A percentile compares a stretch with the other conserved stretches of the same genome.
phyloP scores from a whole-genome alignment of 2,888 invertebrate species.

The Petrolisthes cinctipes region DNA sequence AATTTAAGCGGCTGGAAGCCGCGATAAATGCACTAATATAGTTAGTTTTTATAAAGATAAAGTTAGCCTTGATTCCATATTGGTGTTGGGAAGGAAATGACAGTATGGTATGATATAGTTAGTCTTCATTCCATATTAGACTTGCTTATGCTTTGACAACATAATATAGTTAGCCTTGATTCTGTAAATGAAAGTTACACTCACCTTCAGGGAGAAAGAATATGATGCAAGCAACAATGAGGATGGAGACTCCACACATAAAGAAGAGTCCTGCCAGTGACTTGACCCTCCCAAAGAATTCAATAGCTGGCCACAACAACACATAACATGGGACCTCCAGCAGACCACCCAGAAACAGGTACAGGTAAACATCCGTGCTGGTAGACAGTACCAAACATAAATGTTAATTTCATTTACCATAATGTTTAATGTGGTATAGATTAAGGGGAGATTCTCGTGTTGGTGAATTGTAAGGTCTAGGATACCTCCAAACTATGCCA shows the following conservation, averaged over 20 bases:
- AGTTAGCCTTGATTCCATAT: neutral
- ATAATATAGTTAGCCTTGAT: too few relatives aligned
- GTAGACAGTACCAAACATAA: neutral
- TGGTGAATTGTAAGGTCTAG: too few relatives aligned
- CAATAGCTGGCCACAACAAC: constrained; percentile 29
- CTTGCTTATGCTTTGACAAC: too few relatives aligned
- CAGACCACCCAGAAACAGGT: constrained; percentile 43
- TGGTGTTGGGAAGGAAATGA: too few relatives aligned
- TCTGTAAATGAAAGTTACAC: neutral
- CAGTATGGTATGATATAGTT: too few relatives aligned
- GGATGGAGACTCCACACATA: neutral
- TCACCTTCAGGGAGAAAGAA: neutral
- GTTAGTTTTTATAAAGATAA: neutral
- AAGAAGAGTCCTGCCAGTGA: neutral
- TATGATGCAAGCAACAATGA: neutral
- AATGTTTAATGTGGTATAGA: too few relatives aligned
- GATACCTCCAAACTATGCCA: too few relatives aligned
- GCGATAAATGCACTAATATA: too few relatives aligned
- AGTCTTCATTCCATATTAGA: too few relatives aligned
- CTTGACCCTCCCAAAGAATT: constrained; percentile 18
- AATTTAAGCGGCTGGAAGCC: too few relatives aligned
- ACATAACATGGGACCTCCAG: constrained; percentile 38
- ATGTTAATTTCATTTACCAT: neutral
- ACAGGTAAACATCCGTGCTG: constrained; percentile 28
- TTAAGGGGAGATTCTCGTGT: too few relatives aligned